Evolutionary conservation across 2,797 vertebrate genomes (phyloP).

Genomic region (Eulemur mongoz): DNA sequence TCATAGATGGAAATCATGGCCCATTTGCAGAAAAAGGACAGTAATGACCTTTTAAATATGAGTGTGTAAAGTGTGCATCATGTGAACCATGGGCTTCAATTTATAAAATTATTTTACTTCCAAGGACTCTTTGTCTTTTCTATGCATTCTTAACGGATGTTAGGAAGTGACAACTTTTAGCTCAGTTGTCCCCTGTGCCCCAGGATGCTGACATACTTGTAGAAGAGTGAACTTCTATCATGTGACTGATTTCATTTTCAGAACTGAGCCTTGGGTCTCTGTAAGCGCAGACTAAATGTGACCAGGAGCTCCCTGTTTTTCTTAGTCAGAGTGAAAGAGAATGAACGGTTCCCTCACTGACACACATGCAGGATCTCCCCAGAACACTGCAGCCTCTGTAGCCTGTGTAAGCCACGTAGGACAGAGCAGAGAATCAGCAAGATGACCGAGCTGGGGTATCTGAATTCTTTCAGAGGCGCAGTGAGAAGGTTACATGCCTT

Average conservation of each 20-base stretch:
- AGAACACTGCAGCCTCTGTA: background rate
- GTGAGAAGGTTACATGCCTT: background rate
- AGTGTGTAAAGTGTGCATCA: background rate
- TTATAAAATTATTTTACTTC: background rate
- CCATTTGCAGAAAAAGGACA: background rate
- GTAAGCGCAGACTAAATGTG: background rate
- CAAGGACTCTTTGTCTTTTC: background rate
- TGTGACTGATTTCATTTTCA: background rate
- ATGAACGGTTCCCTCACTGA: background rate
- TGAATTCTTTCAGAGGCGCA: background rate
- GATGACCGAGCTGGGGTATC: background rate
- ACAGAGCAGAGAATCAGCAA: background rate
- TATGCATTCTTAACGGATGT: background rate
- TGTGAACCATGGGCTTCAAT: background rate
- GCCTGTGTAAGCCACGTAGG: background rate
- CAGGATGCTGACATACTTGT: background rate
- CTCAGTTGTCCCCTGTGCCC: background rate
- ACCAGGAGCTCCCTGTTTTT: background rate
- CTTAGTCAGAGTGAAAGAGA: background rate
- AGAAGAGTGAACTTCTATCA: background rate
- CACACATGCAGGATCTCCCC: background rate
- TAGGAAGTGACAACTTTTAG: background rate
- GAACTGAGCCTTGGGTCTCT: background rate
- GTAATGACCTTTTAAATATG: background rate
- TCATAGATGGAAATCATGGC: background rate